Percentiles rank a stretch among this genome's conserved stretches.
These are phyloP conservation scores for Brachymystax lenok DNA, from an alignment of 2,797 vertebrate genomes.

Conservation along the genomic window DNA sequence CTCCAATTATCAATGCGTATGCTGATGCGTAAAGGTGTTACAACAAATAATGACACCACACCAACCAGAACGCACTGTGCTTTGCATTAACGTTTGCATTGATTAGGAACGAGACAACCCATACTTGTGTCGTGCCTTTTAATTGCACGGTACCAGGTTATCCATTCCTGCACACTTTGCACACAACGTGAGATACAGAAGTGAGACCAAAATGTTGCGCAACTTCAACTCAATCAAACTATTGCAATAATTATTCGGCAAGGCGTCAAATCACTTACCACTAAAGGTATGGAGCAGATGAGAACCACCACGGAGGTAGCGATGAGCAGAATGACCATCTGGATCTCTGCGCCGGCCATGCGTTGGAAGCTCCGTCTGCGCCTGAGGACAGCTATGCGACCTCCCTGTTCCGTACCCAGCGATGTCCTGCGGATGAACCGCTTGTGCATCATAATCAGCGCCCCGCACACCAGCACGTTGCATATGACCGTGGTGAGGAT, in stretches of 20 bases:
- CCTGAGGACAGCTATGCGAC: constrained; percentile 80
- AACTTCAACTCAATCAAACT: neutral
- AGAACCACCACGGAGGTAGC: constrained; percentile 91
- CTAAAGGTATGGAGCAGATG: constrained; percentile 95
- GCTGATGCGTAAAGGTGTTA: neutral
- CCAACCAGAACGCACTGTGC: neutral
- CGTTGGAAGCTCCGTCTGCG: constrained; percentile 87
- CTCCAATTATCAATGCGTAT: neutral
- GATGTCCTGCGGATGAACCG: constrained; percentile 92
- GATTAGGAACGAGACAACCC: no score
- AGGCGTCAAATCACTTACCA: constrained; percentile 81
- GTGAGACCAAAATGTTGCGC: neutral
- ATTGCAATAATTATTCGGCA: neutral
- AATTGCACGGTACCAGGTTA: neutral
- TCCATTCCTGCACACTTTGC: neutral
- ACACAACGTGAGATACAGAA: neutral
- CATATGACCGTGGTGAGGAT: constrained; percentile 89
- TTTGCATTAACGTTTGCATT: neutral
- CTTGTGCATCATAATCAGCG: constrained; percentile 92
- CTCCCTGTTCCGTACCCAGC: constrained; percentile 80
- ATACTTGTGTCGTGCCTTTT: neutral
- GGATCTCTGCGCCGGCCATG: constrained; percentile 91
- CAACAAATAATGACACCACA: neutral
- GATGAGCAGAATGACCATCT: constrained; percentile 96
- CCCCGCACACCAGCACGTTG: constrained; percentile 92